phyloP scores from a whole-genome alignment of 2,797 vertebrate species.

The Atherinosoma microstoma region DNA sequence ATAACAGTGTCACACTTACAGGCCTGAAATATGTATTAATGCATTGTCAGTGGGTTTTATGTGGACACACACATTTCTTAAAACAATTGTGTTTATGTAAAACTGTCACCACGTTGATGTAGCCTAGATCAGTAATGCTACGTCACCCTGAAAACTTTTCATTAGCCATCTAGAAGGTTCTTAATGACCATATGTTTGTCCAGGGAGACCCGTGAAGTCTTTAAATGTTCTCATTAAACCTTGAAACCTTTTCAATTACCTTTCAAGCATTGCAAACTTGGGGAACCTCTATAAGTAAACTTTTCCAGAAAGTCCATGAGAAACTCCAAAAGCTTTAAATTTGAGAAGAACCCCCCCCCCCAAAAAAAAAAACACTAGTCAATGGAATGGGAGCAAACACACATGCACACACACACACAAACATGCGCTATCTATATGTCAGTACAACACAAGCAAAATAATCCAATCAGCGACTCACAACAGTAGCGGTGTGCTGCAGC shows the following conservation, averaged over 20 bases:
- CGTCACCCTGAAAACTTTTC: no score
- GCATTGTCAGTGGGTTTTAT: no score
- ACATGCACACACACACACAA: constrained; percentile 13
- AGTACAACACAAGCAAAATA: constrained; percentile 39
- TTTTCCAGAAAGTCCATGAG: constrained; percentile 5
- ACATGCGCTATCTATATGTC: constrained; percentile 37
- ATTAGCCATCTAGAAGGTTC: neutral
- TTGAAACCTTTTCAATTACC: constrained; percentile 10
- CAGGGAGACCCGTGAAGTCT: no score
- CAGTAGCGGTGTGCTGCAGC: constrained; percentile 45
- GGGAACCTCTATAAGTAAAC: neutral
- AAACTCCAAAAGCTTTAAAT: neutral
- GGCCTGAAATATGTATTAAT: no score
- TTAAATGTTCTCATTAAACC: neutral
- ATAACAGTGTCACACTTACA: no score
- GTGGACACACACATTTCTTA: no score
- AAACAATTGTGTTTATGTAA: no score
- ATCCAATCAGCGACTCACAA: constrained; percentile 52
- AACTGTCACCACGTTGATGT: no score
- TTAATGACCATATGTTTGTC: neutral
- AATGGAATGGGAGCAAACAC: neutral
- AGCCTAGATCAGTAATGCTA: no score
- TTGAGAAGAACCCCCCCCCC: neutral
- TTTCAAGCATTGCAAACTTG: neutral
- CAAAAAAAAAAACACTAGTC: neutral